Conservation (phyloP, 2,113 vertebrate genomes). For the Amphiprion percula region DNA sequence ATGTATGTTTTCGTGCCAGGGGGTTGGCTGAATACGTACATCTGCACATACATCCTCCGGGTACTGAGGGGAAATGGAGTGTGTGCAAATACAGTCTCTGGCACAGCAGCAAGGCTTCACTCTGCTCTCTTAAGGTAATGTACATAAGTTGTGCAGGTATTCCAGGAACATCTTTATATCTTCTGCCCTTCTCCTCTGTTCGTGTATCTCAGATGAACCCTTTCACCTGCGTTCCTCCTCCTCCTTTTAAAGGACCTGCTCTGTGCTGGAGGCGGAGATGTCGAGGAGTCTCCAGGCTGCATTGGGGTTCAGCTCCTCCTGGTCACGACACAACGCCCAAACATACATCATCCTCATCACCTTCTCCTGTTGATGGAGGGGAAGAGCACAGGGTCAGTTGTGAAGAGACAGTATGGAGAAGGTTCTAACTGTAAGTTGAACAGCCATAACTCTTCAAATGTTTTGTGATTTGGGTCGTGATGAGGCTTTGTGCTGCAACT, state of each 20-base stretch:
- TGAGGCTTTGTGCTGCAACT: not conserved
- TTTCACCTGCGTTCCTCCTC: conserved; percentile 4
- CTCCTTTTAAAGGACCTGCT: conserved; percentile 90
- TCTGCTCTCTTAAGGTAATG: conserved; percentile 16
- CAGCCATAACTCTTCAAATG: no score
- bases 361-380: conserved; percentile 87
- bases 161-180: conserved; percentile 36
- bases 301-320: conserved; percentile 93
- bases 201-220: conserved; percentile 12
- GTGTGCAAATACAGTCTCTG: conserved; percentile 33
- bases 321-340: conserved; percentile 96
- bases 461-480: not conserved
- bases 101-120: conserved; percentile 19
- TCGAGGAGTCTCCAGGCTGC: conserved; percentile 96
- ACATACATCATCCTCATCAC: conserved; percentile 95
- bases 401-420: not conserved
- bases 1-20: conserved; percentile 14
- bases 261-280: conserved; percentile 93
- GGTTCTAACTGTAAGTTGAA: not conserved
- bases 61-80: conserved; percentile 6
- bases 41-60: conserved; percentile 18
- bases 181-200: conserved; percentile 23
- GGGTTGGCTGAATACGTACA: conserved; percentile 12
- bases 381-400: conserved; percentile 20
- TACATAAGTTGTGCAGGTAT: conserved; percentile 32